Percentiles rank a stretch among this genome's conserved stretches.
Conservation (phyloP, 1,140 invertebrate species). For the Drosophila bocqueti region DNA sequence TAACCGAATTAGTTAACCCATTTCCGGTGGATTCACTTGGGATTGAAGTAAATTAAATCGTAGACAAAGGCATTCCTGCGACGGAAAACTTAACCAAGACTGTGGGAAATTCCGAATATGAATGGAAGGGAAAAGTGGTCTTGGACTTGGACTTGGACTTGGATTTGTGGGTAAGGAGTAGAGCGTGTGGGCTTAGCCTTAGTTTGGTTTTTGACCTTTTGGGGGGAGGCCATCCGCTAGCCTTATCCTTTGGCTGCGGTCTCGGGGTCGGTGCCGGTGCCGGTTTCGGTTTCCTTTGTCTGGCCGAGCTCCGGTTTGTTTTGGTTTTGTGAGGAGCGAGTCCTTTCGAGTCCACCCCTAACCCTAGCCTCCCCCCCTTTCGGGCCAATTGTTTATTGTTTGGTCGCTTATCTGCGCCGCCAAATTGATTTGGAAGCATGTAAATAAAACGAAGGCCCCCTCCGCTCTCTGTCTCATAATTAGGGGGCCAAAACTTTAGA, state of each 20-base stretch:
- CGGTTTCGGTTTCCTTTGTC: constrained; percentile 50
- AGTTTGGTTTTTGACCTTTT: constrained; percentile 49
- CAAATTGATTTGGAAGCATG: constrained; percentile 72
- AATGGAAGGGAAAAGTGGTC: background rate
- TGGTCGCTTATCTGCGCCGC: constrained; percentile 57
- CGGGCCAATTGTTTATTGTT: constrained; percentile 43
- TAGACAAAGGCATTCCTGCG: constrained; percentile 9
- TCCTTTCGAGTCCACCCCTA: background rate
- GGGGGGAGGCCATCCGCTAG: constrained; percentile 7
- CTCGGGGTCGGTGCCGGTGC: background rate
- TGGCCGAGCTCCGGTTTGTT: constrained; percentile 34
- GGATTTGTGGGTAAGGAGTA: background rate
- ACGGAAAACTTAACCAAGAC: constrained; percentile 4
- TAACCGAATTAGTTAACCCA: constrained; percentile 3
- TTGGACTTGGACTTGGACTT: background rate
- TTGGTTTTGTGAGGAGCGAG: constrained; percentile 16
- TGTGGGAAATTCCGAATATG: constrained; percentile 15
- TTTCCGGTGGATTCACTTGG: background rate
- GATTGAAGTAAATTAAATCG: constrained; percentile 15
- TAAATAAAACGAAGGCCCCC: constrained; percentile 33
- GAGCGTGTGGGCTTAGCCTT: constrained; percentile 9
- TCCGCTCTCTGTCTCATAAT: constrained; percentile 28
- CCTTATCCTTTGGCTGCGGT: constrained; percentile 37
- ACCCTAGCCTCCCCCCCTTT: background rate
- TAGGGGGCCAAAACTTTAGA: constrained; percentile 13